Evolutionary conservation across 2,888 invertebrate genomes (phyloP).

Genomic region (Amphimallon solstitiale): DNA sequence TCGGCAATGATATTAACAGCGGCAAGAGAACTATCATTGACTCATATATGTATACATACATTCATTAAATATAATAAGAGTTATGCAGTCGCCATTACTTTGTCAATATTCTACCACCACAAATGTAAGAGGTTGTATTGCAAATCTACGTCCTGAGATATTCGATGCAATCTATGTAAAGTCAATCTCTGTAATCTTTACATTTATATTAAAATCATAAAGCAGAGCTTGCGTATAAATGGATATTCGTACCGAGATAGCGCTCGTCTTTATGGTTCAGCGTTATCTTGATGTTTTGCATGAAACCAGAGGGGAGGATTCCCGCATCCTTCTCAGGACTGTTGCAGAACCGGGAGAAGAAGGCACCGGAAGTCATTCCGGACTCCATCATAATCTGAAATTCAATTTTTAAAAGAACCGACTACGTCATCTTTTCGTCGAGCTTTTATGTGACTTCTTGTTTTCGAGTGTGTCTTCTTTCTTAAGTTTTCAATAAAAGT

Average conservation of each 20-base stretch:
- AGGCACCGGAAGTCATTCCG: constrained; percentile 11
- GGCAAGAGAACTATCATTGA: too few relatives aligned
- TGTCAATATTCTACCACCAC: too few relatives aligned
- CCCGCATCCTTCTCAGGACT: neutral
- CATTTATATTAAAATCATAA: constrained; percentile 42
- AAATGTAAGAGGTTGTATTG: too few relatives aligned
- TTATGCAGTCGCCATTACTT: too few relatives aligned
- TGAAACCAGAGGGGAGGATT: constrained; percentile 9
- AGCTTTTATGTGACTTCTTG: constrained; percentile 19
- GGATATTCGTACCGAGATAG: constrained; percentile 15
- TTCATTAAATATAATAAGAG: too few relatives aligned
- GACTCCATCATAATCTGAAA: constrained; percentile 30
- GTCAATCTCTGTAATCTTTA: constrained; percentile 26
- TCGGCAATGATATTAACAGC: too few relatives aligned
- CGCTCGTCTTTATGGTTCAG: constrained; percentile 1
- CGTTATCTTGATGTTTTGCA: constrained; percentile 22
- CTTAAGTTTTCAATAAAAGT: constrained; percentile 15
- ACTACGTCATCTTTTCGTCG: constrained; percentile 1
- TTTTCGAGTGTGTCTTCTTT: neutral
- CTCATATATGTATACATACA: too few relatives aligned
- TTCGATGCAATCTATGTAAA: constrained; percentile 9
- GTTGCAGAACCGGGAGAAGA: neutral
- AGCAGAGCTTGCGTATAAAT: constrained; percentile 24
- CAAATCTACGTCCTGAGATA: neutral
- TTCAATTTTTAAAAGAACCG: constrained; percentile 32